Evolutionary conservation across 2,113 vertebrate genomes (phyloP), one percentile per base, ranked within the genome.

Genomic region (Pedetes capensis): DNA sequence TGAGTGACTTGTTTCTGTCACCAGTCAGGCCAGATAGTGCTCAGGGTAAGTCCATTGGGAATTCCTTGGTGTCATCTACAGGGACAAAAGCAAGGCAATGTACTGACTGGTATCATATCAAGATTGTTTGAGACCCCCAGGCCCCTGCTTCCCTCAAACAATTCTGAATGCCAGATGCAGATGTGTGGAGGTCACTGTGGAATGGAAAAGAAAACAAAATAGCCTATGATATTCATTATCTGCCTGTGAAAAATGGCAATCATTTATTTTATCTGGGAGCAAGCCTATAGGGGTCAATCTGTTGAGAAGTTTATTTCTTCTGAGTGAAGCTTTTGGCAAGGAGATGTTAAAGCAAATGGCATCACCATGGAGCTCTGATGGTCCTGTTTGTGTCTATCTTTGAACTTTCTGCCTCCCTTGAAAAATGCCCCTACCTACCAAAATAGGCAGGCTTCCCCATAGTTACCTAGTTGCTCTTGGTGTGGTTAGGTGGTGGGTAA

Each of bases 51-150:
- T 55, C 71, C 11, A 37, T 11, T 22, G 6, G 49, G 57, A 61
- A 34, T 27, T 29, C n/a, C 47, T 61, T 63, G 72, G 14, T 9
- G 2, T 74, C 25, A 16, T 80, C 32, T 81, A 12, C 13, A 8
- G 13, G n/a, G 51, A n/a, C 7, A 55, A 18, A 32, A 13, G 8
- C 2, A 2, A 16, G 0, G 2, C n/a, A n/a, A n/a, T n/a, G n/a
- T n/a, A n/a, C n/a, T n/a, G n/a, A n/a, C n/a, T n/a, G n/a, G n/a
- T n/a, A n/a, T n/a, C n/a, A n/a, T n/a, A n/a, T n/a, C n/a, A n/a
- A n/a, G n/a, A n/a, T n/a, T n/a, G n/a, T n/a, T n/a, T n/a, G n/a
- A n/a, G n/a, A n/a, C n/a, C n/a, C n/a, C n/a, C n/a, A n/a, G n/a
- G n/a, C n/a, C n/a, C n/a, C n/a, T 22, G 32, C 39, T 66, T 34